Conservation (phyloP, 2,797 vertebrate species). For the Ateles fusciceps region DNA sequence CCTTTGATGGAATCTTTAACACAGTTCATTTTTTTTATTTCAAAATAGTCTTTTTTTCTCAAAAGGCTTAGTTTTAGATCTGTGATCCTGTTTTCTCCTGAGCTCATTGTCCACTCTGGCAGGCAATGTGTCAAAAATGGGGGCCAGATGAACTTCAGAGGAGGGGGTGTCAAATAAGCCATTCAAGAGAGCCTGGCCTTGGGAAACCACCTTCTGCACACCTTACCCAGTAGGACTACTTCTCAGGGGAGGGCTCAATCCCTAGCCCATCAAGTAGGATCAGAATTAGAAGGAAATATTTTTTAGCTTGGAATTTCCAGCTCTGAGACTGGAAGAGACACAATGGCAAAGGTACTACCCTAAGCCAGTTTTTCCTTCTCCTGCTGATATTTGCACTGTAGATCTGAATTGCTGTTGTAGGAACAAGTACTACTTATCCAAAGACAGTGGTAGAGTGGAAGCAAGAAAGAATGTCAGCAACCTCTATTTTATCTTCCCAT, state of each 20-base stretch:
- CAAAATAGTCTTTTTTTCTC: not conserved
- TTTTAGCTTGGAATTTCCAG: not conserved
- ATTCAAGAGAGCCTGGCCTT: not conserved
- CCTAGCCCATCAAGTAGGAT: not conserved
- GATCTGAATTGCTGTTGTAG: not conserved
- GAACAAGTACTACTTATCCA: not conserved
- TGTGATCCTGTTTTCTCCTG: not conserved
- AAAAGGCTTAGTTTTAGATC: not conserved
- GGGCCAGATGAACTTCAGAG: not conserved
- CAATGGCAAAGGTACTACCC: not conserved
- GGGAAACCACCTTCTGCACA: not conserved
- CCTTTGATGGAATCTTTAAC: not conserved
- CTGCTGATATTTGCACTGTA: not conserved
- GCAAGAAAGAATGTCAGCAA: not conserved
- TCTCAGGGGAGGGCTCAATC: not conserved
- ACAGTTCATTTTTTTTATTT: not conserved
- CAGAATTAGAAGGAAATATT: not conserved
- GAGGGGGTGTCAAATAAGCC: not conserved
- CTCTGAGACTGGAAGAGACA: not conserved
- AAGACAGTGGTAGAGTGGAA: not conserved
- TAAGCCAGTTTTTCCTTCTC: not conserved
- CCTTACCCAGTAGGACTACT: not conserved
- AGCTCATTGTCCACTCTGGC: not conserved
- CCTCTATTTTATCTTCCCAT: not conserved
- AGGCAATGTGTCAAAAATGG: not conserved